Evolutionary conservation across 2,888 invertebrate genomes (phyloP).

Genomic region (Mamestra brassicae): DNA sequence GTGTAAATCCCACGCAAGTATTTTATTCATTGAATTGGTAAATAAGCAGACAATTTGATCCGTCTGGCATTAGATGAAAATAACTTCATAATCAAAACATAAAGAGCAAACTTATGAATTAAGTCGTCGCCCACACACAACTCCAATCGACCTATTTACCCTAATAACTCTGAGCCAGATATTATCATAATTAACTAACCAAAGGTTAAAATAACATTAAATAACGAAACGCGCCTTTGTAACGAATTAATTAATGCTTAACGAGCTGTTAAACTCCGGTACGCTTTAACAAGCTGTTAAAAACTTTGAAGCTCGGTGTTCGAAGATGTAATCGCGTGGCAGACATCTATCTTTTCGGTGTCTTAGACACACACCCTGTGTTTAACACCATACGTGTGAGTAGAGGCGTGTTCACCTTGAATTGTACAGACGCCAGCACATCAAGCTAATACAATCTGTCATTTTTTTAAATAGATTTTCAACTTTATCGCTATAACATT

Average conservation of each 20-base stretch:
- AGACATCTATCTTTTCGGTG: conserved; percentile 35
- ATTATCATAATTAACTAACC: conserved; percentile 40
- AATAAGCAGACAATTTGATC: conserved; percentile 45
- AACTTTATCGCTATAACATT: too few relatives aligned
- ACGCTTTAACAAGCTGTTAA: conserved; percentile 51
- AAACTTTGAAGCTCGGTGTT: conserved; percentile 57
- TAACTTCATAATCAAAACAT: conserved; percentile 79
- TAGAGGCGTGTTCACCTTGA: neutral
- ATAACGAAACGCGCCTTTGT: conserved; percentile 50
- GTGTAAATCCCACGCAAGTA: neutral
- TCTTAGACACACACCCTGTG: conserved; percentile 16
- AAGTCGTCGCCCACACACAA: conserved; percentile 16
- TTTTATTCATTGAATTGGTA: neutral
- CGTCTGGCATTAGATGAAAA: conserved; percentile 61
- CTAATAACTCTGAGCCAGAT: conserved; percentile 21
- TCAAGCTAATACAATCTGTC: too few relatives aligned
- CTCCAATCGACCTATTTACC: conserved; percentile 40
- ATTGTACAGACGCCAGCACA: too few relatives aligned
- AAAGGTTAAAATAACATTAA: conserved; percentile 53
- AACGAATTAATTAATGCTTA: conserved; percentile 61
- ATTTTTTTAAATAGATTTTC: too few relatives aligned
- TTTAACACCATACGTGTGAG: neutral
- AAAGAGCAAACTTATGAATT: conserved; percentile 81
- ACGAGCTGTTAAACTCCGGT: conserved; percentile 55
- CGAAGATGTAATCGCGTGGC: conserved; percentile 48